Percentiles rank a stretch among this genome's conserved stretches.
phyloP scores from a whole-genome alignment of 2,797 vertebrate species.

The Danio albolineatus region DNA sequence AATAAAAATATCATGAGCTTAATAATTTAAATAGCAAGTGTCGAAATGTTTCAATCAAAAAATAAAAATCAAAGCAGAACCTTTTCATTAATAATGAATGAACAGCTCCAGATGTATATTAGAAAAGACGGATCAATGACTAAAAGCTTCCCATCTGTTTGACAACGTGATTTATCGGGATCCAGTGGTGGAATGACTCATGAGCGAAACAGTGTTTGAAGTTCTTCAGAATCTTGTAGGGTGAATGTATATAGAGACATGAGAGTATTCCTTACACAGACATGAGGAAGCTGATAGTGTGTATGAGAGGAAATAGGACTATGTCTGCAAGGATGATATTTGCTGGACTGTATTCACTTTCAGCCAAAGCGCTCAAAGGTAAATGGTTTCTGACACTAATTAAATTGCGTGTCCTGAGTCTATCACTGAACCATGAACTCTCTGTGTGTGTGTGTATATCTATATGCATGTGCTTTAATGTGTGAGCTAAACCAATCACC shows the following conservation, averaged over 20 bases:
- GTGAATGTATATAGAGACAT: neutral
- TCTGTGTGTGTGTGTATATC: neutral
- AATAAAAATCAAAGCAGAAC: too few relatives aligned
- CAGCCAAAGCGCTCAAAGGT: neutral
- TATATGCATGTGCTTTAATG: neutral
- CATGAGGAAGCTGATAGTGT: neutral
- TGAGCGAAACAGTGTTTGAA: neutral
- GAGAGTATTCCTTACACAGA: neutral
- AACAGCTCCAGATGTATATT: too few relatives aligned
- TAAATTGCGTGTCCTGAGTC: neutral
- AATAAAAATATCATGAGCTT: too few relatives aligned
- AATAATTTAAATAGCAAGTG: too few relatives aligned
- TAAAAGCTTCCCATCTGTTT: neutral
- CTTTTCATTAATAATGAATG: too few relatives aligned
- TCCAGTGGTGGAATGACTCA: neutral
- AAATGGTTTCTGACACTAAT: conserved; percentile 26
- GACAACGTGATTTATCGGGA: neutral
- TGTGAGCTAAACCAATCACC: conserved; percentile 13
- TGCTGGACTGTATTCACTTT: conserved; percentile 5
- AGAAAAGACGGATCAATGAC: too few relatives aligned
- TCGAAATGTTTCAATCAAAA: too few relatives aligned
- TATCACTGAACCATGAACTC: conserved; percentile 3
- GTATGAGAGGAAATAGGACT: neutral
- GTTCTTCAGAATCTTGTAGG: conserved; percentile 3
- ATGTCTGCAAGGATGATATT: conserved; percentile 6